These are phyloP conservation scores for Belgica antarctica DNA, from an alignment of 2,888 invertebrate species.

Conservation along the genomic window DNA sequence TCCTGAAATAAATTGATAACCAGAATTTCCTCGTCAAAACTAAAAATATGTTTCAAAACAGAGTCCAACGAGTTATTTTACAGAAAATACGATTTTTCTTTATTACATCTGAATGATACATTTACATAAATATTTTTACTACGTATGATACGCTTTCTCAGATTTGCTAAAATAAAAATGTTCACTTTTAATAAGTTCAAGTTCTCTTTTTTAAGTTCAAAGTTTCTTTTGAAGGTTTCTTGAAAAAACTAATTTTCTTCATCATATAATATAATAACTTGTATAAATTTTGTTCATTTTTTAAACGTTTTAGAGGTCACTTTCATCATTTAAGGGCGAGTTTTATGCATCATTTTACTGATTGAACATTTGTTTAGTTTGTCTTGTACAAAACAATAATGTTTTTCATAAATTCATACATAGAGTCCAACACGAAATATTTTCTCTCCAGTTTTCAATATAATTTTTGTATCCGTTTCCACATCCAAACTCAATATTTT, in stretches of 20 bases:
- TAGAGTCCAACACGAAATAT: slow-evolving; percentile 15
- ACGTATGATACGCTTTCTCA: slow-evolving; percentile 44
- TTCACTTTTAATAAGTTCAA: background rate
- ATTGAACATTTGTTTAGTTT: slow-evolving; percentile 5
- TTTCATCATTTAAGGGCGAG: slow-evolving; percentile 35
- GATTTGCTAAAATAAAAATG: slow-evolving; percentile 12
- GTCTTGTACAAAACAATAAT: slow-evolving; percentile 9
- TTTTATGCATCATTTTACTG: background rate
- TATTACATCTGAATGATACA: slow-evolving; percentile 30
- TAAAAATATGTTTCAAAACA: too few species aligned
- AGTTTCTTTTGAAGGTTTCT: background rate
- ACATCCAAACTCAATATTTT: too few species aligned
- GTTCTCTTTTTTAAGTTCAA: too few species aligned
- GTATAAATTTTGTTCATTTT: slow-evolving; percentile 38
- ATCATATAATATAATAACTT: too few species aligned
- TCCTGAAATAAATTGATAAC: too few species aligned
- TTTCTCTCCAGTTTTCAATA: background rate
- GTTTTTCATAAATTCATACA: slow-evolving; percentile 9
- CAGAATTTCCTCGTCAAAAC: too few species aligned
- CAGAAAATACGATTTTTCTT: slow-evolving; percentile 29
- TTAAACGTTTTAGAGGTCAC: slow-evolving; percentile 34
- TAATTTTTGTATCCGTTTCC: background rate
- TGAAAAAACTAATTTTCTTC: slow-evolving; percentile 14
- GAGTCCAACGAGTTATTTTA: too few species aligned
- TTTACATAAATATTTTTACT: slow-evolving; percentile 44